Base-by-base conservation (phyloP, 2,888 invertebrate genomes). In the Amblyteles armatorius region DNA sequence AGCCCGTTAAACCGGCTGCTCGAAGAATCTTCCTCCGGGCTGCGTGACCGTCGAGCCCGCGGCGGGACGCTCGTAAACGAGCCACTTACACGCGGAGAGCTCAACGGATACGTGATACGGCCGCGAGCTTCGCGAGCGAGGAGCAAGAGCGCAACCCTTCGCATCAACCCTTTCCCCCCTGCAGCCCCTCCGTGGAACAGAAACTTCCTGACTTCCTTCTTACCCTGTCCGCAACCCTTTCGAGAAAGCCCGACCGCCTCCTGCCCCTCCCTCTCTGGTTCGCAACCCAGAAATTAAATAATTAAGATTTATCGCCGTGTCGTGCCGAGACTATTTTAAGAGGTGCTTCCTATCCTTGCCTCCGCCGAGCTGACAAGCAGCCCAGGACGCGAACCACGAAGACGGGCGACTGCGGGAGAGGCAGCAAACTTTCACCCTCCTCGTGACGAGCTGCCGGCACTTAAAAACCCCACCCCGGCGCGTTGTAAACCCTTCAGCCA, bases 221-320 rank as follows among this genome's bases (percentile, higher is more conserved):
- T 67, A 72, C 72, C 44, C 40, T 57, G 33, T 48, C 50, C 60
- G 36, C 50, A 80, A 71, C 57, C 77, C 76, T 79, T 76, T 83
- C 19, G 57, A 50, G 36, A 52, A 26, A 55, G 65, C 67, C 52
- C 9, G 40, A 40, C 40, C 40, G 11, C 40, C 40, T 0, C 40
- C 40, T 26, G 48, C 22, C 55, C 60, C 48, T 63, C 36, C 50
- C 29, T 7, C 71, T 68, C 60, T 72, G 52, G 63, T 73, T 80
- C 60, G 71, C 33, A 81, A 78, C 72, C 74, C 57, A 86, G 87
- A 88, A 91, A 90, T 91, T 89, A 90, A 90, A 91, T 90, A 91
- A 90, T 91, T 88, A 87, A 91, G 89, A 91, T 90, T 87, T 90
- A 90, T 89, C 84, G 82, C 55, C 16, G 26, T 86, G 83, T 87